phyloP scores from a whole-genome alignment of 2,113 vertebrate species.

The Camelus dromedarius region DNA sequence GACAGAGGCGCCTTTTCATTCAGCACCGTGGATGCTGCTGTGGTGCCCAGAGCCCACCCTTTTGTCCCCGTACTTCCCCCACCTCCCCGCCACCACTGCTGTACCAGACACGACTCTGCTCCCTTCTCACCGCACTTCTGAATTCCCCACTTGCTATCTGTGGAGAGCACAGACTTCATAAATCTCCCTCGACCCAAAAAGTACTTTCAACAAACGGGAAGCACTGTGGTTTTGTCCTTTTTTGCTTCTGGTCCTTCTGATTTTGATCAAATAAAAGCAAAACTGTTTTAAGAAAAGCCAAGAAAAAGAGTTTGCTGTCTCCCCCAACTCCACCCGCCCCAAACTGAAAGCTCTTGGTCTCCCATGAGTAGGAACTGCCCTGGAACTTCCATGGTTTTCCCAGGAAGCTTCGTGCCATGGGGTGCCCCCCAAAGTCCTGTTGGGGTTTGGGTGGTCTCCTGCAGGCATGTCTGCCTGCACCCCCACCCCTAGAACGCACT shows the following conservation, averaged over 20 bases:
- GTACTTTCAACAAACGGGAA: background rate
- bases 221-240: background rate
- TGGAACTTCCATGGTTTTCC: background rate
- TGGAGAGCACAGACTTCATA: too few relatives aligned
- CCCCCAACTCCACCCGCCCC: rapidly evolving
- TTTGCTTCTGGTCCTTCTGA: background rate
- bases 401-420: rapidly evolving
- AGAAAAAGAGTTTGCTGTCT: background rate
- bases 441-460: rapidly evolving
- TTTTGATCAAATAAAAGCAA: background rate
- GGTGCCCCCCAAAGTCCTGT: too few relatives aligned
- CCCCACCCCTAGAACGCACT: rapidly evolving
- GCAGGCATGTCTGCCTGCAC: background rate
- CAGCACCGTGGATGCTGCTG: too few relatives aligned
- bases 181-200: background rate
- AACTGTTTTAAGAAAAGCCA: background rate
- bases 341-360: rapidly evolving
- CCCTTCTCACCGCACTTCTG: background rate
- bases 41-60: too few relatives aligned
- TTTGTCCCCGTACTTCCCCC: background rate
- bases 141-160: background rate
- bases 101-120: rapidly evolving
- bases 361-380: rapidly evolving
- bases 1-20: too few relatives aligned
- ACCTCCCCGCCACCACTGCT: rapidly evolving